These are phyloP conservation scores for Cyrtorhinus lividipennis DNA, from an alignment of 1,140 invertebrate genomes.

Conservation along the genomic window DNA sequence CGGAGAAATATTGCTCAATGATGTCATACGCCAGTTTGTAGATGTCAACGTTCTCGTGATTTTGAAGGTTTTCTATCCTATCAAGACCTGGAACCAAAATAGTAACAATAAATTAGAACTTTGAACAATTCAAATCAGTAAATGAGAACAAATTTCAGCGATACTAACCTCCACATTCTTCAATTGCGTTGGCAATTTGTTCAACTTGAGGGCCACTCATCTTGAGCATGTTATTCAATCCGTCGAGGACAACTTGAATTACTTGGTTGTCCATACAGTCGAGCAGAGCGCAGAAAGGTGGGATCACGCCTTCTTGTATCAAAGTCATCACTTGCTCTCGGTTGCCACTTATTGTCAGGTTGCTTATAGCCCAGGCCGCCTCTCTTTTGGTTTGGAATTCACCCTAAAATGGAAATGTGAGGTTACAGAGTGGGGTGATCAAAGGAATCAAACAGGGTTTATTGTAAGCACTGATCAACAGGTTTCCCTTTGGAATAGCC, in stretches of 20 bases:
- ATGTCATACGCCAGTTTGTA: constrained; percentile 98
- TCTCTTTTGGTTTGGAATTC: constrained; percentile 99
- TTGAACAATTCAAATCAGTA: not conserved
- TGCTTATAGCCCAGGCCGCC: constrained; percentile 97
- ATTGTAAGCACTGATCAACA: too few relatives aligned
- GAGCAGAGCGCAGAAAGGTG: constrained; percentile 77
- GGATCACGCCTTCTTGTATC: constrained; percentile 76
- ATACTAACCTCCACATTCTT: constrained; percentile 65
- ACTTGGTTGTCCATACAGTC: constrained; percentile 82
- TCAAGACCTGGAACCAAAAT: constrained; percentile 50
- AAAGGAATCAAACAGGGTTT: too few relatives aligned
- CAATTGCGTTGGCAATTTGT: constrained; percentile 68
- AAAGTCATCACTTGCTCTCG: constrained; percentile 76
- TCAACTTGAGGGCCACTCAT: constrained; percentile 52
- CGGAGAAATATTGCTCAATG: constrained; percentile 94
- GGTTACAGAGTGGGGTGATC: too few relatives aligned
- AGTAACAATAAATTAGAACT: too few relatives aligned
- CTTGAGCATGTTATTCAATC: constrained; percentile 82
- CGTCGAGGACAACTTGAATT: constrained; percentile 80
- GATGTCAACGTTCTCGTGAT: constrained; percentile 95
- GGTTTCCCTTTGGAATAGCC: too few relatives aligned
- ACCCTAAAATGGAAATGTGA: too few relatives aligned
- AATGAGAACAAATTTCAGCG: not conserved
- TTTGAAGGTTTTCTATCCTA: constrained; percentile 89
- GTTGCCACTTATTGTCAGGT: constrained; percentile 93